phyloP scores from a whole-genome alignment of 2,888 invertebrate species.

The Drosophila hamatofila region DNA sequence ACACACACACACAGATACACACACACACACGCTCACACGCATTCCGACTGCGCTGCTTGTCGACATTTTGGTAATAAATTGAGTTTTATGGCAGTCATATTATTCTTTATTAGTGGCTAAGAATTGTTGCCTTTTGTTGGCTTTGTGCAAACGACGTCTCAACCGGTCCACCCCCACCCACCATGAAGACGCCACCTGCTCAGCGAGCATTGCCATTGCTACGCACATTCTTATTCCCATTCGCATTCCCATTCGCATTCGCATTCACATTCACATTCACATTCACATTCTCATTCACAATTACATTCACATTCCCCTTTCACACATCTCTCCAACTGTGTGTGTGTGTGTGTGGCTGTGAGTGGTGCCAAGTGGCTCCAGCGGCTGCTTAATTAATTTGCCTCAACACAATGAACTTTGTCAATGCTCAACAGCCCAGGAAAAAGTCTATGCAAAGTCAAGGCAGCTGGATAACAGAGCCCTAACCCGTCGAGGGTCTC shows the following conservation, averaged over 20 bases:
- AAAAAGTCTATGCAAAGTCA: constrained; percentile 25
- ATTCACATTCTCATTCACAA: constrained; percentile 38
- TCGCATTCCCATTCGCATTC: constrained; percentile 19
- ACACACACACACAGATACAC: constrained; percentile 37
- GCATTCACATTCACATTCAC: constrained; percentile 13
- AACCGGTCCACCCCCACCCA: constrained; percentile 34
- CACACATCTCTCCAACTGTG: not conserved
- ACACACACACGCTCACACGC: constrained; percentile 5
- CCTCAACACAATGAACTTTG: constrained; percentile 55
- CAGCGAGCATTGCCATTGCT: constrained; percentile 14
- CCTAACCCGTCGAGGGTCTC: not conserved
- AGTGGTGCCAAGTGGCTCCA: constrained; percentile 33
- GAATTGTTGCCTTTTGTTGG: constrained; percentile 81
- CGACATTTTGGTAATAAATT: constrained; percentile 80
- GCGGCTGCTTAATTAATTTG: constrained; percentile 71
- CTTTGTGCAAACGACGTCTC: constrained; percentile 74
- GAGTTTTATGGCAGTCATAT: constrained; percentile 80
- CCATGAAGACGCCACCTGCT: constrained; percentile 40
- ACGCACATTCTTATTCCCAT: constrained; percentile 19
- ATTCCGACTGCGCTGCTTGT: constrained; percentile 63
- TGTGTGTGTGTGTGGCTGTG: constrained; percentile 10
- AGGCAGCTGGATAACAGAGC: constrained; percentile 1
- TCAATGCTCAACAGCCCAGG: constrained; percentile 42
- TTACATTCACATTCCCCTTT: constrained; percentile 38
- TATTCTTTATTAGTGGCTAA: constrained; percentile 80